phyloP scores from a whole-genome alignment of 2,797 vertebrate species.

The Spinus olivaceus region DNA sequence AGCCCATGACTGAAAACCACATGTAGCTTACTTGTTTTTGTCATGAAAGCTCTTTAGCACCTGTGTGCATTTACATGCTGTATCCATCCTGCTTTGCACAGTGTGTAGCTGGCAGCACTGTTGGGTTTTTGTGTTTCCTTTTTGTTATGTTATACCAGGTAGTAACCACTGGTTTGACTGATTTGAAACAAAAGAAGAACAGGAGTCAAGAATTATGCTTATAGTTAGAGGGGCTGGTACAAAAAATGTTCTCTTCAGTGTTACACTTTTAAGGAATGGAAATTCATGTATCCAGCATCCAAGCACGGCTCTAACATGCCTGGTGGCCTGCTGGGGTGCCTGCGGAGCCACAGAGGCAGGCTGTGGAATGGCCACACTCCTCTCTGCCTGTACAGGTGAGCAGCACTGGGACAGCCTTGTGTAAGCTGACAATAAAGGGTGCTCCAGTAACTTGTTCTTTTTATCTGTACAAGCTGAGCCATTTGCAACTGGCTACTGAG shows the following conservation, averaged over 20 bases:
- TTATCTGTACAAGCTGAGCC: background rate
- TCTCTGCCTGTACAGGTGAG: rapidly evolving
- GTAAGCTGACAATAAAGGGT: background rate
- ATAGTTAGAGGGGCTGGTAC: background rate
- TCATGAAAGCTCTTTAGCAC: background rate
- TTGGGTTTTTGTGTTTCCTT: background rate
- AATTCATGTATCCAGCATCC: background rate
- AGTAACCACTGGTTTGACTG: background rate
- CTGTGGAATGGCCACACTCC: rapidly evolving
- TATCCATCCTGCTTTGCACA: background rate
- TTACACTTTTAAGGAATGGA: background rate
- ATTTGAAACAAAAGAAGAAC: background rate
- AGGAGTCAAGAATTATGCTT: background rate
- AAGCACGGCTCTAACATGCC: background rate
- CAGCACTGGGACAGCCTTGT: background rate
- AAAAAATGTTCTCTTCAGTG: background rate
- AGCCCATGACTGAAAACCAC: background rate
- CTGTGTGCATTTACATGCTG: background rate
- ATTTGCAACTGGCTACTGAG: rapidly evolving
- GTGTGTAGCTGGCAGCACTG: background rate
- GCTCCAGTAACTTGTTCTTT: rapidly evolving
- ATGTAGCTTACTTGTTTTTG: background rate
- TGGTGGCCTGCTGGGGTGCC: background rate
- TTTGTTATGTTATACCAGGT: rapidly evolving
- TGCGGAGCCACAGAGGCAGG: background rate